phyloP scores from a whole-genome alignment of 2,113 vertebrate genomes.

The Entelurus aequoreus region DNA sequence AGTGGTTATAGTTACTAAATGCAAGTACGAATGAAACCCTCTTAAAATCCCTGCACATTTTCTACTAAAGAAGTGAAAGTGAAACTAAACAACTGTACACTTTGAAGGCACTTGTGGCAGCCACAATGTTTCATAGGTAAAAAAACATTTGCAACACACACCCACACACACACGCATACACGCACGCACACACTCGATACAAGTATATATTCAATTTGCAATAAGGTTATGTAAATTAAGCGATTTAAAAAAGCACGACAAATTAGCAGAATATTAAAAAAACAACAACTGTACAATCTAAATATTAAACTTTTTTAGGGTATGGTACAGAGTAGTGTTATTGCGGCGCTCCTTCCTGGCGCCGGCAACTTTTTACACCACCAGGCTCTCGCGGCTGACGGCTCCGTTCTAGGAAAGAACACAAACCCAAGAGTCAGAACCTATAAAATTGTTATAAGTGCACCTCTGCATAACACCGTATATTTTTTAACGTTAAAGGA shows the following conservation, averaged over 20 bases:
- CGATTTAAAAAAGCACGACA: slow-evolving; percentile 14
- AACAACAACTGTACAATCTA: slow-evolving; percentile 39
- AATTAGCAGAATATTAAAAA: slow-evolving; percentile 12
- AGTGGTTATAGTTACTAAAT: not conserved
- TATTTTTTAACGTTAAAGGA: too few relatives aligned
- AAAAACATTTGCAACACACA: slow-evolving; percentile 1
- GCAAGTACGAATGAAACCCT: not conserved
- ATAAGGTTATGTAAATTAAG: not conserved
- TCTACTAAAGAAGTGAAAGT: slow-evolving; percentile 9
- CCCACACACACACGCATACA: not conserved
- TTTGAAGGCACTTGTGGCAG: slow-evolving; percentile 67
- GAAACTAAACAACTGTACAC: slow-evolving; percentile 46
- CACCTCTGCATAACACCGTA: too few relatives aligned
- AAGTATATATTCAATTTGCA: not conserved
- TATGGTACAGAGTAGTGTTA: not conserved
- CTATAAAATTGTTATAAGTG: too few relatives aligned
- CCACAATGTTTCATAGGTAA: slow-evolving; percentile 47
- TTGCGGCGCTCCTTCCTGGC: not conserved
- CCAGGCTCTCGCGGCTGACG: slow-evolving; percentile 85
- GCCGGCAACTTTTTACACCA: slow-evolving; percentile 73
- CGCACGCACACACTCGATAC: slow-evolving; percentile 8
- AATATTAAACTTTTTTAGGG: not conserved
- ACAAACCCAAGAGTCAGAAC: not conserved
- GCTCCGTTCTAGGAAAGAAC: slow-evolving; percentile 76
- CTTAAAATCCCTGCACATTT: slow-evolving; percentile 7